Percentiles rank a stretch among this genome's conserved stretches.
Evolutionary conservation across 2,113 vertebrate species (phyloP).

Genomic region (Malurus melanocephalus): DNA sequence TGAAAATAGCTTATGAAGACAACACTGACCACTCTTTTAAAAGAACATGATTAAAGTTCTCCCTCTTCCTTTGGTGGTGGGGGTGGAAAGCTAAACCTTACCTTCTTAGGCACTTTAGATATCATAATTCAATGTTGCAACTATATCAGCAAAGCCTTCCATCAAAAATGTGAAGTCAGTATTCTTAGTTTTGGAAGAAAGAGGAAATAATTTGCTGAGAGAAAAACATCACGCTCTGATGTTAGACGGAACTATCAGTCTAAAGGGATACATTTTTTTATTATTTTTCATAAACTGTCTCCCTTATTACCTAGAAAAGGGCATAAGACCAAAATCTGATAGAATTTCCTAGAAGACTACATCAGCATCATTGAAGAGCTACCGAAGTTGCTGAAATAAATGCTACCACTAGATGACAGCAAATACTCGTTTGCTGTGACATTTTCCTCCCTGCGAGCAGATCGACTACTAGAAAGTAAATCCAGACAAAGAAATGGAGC

Average conservation of each 20-base stretch:
- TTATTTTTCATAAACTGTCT: neutral
- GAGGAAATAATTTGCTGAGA: neutral
- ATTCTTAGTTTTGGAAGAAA: neutral
- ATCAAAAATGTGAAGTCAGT: neutral
- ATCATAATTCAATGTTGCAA: neutral
- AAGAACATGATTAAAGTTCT: neutral
- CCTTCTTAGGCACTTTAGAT: neutral
- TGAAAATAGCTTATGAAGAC: neutral
- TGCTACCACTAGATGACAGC: constrained; percentile 5
- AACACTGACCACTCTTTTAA: neutral
- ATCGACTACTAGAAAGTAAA: accelerated
- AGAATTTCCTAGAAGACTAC: neutral
- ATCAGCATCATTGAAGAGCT: accelerated
- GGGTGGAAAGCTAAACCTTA: neutral
- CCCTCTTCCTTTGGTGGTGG: neutral
- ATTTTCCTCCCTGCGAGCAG: neutral
- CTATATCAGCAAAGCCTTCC: neutral
- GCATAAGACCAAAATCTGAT: neutral
- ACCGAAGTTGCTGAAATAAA: neutral
- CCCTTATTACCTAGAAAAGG: neutral
- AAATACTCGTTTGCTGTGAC: neutral
- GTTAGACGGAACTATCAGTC: neutral
- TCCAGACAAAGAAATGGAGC: neutral
- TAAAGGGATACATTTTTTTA: neutral
- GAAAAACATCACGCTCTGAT: neutral